Conservation (phyloP, 2,797 vertebrate species). For the Anguilla megastoma region DNA sequence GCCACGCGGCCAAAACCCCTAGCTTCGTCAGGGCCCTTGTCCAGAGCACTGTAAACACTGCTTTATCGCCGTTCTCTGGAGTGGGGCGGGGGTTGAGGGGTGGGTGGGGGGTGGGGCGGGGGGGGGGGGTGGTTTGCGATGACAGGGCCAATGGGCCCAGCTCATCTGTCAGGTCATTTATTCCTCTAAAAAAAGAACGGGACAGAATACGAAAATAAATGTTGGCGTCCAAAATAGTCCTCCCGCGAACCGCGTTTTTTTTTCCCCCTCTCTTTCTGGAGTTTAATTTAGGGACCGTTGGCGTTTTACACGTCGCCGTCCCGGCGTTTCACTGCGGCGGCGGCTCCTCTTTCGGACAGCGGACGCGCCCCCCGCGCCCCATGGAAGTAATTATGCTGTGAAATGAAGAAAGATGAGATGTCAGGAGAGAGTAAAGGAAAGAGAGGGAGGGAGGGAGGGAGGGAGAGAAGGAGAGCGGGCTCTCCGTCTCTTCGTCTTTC, state of each 20-base stretch:
- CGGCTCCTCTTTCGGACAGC: background rate
- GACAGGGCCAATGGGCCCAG: background rate
- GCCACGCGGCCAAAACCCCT: background rate
- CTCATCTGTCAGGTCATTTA: background rate
- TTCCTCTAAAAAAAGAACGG: background rate
- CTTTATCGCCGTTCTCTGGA: background rate
- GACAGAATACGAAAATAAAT: background rate
- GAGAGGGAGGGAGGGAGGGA: constrained; percentile 48
- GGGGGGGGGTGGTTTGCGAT: background rate
- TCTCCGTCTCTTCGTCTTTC: background rate
- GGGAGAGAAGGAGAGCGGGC: constrained; percentile 54
- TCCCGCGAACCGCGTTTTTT: background rate
- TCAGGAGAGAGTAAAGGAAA: constrained; percentile 49
- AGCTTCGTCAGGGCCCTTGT: background rate
- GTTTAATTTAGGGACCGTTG: background rate
- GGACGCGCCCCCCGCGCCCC: background rate
- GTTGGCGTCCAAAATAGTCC: background rate
- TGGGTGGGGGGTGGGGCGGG: no score
- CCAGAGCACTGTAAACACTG: background rate
- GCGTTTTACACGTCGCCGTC: background rate
- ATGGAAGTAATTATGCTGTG: constrained; percentile 63
- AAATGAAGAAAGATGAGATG: constrained; percentile 57
- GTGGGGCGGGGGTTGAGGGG: background rate
- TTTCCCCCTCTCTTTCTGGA: background rate
- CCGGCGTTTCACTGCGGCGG: background rate